Conservation (phyloP, 2,113 vertebrate genomes). For the Stictonetta naevosa region DNA sequence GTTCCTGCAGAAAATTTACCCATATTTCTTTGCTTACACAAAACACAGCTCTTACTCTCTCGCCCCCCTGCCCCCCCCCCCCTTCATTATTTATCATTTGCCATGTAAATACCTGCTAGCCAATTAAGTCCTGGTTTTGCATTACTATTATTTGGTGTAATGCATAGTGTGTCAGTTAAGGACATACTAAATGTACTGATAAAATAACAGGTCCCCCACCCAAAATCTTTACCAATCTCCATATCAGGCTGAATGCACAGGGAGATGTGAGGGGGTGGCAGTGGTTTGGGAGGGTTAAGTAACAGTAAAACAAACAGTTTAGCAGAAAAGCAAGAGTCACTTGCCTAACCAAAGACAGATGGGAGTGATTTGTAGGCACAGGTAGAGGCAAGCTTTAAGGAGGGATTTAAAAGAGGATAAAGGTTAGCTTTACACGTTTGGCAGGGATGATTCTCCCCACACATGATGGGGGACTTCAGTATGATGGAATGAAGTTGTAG, state of each 20-base stretch:
- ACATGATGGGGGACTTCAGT: neutral
- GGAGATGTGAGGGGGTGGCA: neutral
- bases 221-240: conserved; percentile 11
- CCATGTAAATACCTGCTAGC: neutral
- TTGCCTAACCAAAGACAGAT: conserved; percentile 43
- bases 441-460: neutral
- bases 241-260: neutral
- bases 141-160: neutral
- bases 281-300: conserved; percentile 27
- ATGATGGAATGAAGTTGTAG: neutral
- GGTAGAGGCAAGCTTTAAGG: conserved; percentile 17
- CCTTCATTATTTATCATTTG: conserved; percentile 21
- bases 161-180: neutral
- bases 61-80: too few relatives aligned
- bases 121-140: neutral
- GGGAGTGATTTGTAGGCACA: conserved; percentile 36
- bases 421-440: neutral
- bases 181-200: neutral
- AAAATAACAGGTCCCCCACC: neutral
- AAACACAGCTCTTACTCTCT: neutral
- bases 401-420: conserved; percentile 17
- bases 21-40: conserved; percentile 23
- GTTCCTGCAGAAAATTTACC: conserved; percentile 35
- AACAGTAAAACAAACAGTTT: conserved; percentile 47
- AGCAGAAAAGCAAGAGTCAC: conserved; percentile 39